These are phyloP conservation scores for Bombus superbus DNA, from an alignment of 1,140 invertebrate species.

Conservation along the genomic window DNA sequence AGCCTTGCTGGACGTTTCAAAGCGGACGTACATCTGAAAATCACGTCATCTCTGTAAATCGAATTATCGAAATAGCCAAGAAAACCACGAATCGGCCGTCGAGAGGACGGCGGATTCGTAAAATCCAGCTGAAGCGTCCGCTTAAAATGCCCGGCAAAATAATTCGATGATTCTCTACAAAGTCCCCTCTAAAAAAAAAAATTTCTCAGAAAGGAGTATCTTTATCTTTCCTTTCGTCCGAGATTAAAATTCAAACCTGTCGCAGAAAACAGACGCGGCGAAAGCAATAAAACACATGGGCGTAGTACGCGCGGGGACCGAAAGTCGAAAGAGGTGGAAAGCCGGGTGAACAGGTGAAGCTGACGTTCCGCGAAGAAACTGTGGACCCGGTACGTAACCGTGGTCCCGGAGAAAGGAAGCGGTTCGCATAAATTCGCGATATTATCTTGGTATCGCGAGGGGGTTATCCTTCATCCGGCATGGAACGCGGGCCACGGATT, in stretches of 20 bases:
- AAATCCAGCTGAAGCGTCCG: background rate
- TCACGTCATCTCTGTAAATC: too few relatives aligned
- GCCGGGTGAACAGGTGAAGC: constrained; percentile 24
- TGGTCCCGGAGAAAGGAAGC: constrained; percentile 48
- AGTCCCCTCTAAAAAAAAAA: background rate
- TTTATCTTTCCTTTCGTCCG: background rate
- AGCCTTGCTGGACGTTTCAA: too few relatives aligned
- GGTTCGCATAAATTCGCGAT: constrained; percentile 64
- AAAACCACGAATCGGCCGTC: too few relatives aligned
- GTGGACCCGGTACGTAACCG: constrained; percentile 13
- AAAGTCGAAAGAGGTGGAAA: constrained; percentile 4
- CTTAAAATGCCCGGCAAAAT: background rate
- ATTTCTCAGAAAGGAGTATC: constrained; percentile 3
- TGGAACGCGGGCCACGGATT: constrained; percentile 45
- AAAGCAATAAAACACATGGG: background rate
- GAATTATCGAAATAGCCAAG: too few relatives aligned
- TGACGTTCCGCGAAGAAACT: constrained; percentile 1
- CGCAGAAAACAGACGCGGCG: background rate
- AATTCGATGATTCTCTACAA: background rate
- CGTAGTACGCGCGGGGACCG: background rate
- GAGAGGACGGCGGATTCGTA: too few relatives aligned
- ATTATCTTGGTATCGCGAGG: constrained; percentile 54
- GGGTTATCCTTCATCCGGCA: constrained; percentile 49
- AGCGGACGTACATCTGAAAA: too few relatives aligned
- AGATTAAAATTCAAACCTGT: constrained; percentile 24